These are phyloP conservation scores for Synanthedon tipuliformis DNA, from an alignment of 2,888 invertebrate species.

Conservation along the genomic window DNA sequence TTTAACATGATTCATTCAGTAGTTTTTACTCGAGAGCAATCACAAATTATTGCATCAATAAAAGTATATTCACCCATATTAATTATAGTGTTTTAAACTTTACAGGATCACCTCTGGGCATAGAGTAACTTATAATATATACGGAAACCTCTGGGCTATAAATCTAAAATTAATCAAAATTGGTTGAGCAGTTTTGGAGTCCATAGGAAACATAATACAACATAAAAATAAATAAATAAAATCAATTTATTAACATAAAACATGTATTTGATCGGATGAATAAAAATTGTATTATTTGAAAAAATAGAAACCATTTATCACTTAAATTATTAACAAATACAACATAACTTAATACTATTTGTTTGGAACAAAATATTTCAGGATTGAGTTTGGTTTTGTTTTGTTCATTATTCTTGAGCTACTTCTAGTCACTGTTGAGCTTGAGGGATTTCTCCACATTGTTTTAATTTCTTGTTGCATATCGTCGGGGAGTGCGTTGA, in stretches of 20 bases:
- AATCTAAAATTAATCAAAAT: too few species aligned
- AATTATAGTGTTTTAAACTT: too few species aligned
- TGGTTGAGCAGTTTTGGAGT: too few species aligned
- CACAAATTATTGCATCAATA: too few species aligned
- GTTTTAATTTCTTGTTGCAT: constrained; percentile 79
- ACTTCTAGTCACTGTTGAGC: constrained; percentile 47
- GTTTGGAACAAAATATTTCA: constrained; percentile 77
- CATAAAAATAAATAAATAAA: constrained; percentile 5
- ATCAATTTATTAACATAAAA: constrained; percentile 49
- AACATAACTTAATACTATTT: constrained; percentile 71
- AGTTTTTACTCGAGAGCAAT: too few species aligned
- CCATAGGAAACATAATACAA: too few species aligned
- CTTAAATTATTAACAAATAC: constrained; percentile 63
- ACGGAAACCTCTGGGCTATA: too few species aligned
- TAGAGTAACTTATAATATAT: too few species aligned
- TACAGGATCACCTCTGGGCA: too few species aligned
- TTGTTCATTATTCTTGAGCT: constrained; percentile 64
- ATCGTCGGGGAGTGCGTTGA: constrained; percentile 77
- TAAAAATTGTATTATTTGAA: constrained; percentile 69
- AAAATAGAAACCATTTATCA: constrained; percentile 71
- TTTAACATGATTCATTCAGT: too few species aligned
- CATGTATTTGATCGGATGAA: constrained; percentile 69
- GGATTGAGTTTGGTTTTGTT: constrained; percentile 72
- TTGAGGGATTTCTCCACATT: constrained; percentile 72
- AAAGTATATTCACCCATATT: too few species aligned